Base-by-base conservation (phyloP, 1,140 invertebrate species). In the Ptiloglossa arizonensis region DNA sequence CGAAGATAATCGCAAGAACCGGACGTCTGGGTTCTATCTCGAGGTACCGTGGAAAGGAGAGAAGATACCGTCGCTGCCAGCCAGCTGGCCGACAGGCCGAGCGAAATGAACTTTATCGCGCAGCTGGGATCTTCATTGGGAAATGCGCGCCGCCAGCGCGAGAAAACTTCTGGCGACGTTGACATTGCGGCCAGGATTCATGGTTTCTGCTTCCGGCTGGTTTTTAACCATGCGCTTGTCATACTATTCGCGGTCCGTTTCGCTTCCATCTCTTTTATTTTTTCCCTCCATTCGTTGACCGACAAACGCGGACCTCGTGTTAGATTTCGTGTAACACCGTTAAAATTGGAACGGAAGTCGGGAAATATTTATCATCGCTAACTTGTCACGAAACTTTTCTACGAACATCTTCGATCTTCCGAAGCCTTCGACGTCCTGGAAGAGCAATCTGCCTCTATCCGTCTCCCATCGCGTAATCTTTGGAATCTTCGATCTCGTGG, bases 71-170 rank as follows among this genome's bases (percentile, higher is more conserved):
- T 83, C 77, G 81, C 80, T 79, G 70, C 35, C 72, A 81, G 68
- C 68, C 72, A 78, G 71, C 48, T 63, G 80, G 38, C n/a, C 48
- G 48, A 22, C 48, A 5, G 4, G 52, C 59, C 54, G 19, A 27
- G 63, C 72, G 78, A 81, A 81, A 85, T 85, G 83, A 85, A 85
- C 82, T 84, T 85, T 85, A 85, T 85, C 83, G 56, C 83, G 52
- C 83, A 84, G 82, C 83, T 85, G 82, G 83, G 82, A 85, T 85
- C 83, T 85, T 83, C 83, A 84, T 85, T 78, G 83, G 83, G 46
- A 73, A 84, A 83, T 71, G 81, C 48, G 48, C 64, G 24, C 29
- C 29, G n/a, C 22, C 35, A 27, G 46, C 56, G 69, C 67, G 67
- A 80, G 77, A 68, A 76, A 80, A 68, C 50, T 64, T 67, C 68